Base-by-base conservation (phyloP, 2,113 vertebrate genomes). In the Damaliscus lunatus region DNA sequence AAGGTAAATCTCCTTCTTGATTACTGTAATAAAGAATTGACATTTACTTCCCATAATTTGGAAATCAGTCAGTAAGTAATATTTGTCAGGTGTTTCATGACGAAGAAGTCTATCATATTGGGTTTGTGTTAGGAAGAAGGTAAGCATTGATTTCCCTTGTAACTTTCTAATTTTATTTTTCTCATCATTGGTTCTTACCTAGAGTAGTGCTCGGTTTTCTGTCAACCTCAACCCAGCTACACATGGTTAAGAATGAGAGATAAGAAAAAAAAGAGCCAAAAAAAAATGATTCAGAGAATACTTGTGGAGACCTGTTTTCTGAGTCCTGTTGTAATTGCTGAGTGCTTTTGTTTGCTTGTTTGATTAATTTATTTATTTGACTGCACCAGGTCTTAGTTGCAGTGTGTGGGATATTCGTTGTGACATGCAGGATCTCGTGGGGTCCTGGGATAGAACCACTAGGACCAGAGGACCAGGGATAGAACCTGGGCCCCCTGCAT, bases 21-120 rank as follows among this genome's bases (percentile, higher is more conserved):
- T 93, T 62, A 83, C 87, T 62, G 50, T 80, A 89, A 93, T 89
- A 95, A 94, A 91, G 15, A 89, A 77, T 53, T 25, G 92, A 86
- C 67, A 88, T 78, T 88, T 89, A 52, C n/a, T 88, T 93, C 43
- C 59, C 10, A 31, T 43, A 91, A 86, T 93, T 92, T 96, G 77
- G 50, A 96, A 92, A n/a, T 62, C 31, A 87, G 85, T 87, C 27
- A 62, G 43, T 82, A 33, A 89, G 53, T 86, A 87, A n/a, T 60
- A 40, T 31, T 78, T 87, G n/a, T 88, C 53, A 78, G 85, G 48
- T 40, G 40, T 88, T 85, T 96, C 19, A 92, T 19, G 77, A 57
- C 7, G 29, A 78, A 55, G 36, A 59, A n/a, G 87, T 91, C 74
- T 89, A 82, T 5, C 48, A 16, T 77, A 15, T 46, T 89, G 64